Conservation (phyloP, 2,797 vertebrate genomes). For the Spheniscus humboldti region DNA sequence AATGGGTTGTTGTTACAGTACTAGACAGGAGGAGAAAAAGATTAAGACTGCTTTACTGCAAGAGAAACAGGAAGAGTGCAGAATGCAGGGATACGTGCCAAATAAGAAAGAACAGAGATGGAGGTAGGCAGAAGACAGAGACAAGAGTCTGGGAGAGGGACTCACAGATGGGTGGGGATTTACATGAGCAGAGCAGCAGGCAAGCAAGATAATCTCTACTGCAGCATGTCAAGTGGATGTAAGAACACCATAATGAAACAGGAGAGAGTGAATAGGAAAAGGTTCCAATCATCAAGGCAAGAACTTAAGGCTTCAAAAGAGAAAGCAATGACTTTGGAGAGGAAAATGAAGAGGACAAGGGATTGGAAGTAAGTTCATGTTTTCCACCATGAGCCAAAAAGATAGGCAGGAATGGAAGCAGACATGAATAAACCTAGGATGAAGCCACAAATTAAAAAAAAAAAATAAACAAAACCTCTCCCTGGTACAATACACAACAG, state of each 20-base stretch:
- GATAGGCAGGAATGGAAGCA: background rate
- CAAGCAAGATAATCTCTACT: constrained; percentile 6
- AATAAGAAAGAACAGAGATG: background rate
- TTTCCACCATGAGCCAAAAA: background rate
- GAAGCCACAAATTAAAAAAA: background rate
- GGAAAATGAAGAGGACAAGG: background rate
- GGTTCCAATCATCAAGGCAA: background rate
- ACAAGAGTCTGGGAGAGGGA: background rate
- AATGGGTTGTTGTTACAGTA: background rate
- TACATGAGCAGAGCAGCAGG: background rate
- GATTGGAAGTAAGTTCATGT: background rate
- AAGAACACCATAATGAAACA: background rate
- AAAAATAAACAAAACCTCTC: background rate
- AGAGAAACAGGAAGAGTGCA: background rate
- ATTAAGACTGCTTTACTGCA: background rate
- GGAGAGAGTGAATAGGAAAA: background rate
- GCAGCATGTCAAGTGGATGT: background rate
- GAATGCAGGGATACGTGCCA: background rate
- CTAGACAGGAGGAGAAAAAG: background rate
- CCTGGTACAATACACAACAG: background rate
- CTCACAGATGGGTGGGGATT: background rate
- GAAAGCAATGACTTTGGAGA: background rate
- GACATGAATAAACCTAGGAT: background rate
- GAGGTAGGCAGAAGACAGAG: background rate
- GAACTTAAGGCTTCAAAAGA: background rate